Base-by-base conservation (phyloP, 2,113 vertebrate species). In the Puntigrus tetrazona region DNA sequence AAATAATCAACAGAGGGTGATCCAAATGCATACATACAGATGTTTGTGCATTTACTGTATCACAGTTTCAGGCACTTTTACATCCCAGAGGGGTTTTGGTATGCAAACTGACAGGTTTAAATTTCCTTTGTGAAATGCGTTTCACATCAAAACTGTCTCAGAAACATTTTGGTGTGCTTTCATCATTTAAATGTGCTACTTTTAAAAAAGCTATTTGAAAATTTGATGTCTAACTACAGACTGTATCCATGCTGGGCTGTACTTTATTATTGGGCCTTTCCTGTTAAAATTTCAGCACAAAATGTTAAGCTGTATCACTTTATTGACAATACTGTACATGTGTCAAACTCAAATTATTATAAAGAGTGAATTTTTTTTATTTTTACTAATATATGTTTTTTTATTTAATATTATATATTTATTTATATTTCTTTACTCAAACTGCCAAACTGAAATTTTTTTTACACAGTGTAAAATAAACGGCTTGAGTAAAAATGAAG, bases 1-100 rank as follows among this genome's bases (percentile, higher is more conserved):
- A 75, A 81, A 76, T 63, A n/a, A 80, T n/a, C 22, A 78, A 25
- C 78, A 52, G 63, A 63, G 16, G 5, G 22, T 59, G n/a, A 80
- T 65, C 38, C n/a, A 50, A 75, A 70, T 10, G 7, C 16, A 50
- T 50, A 75, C 4, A 7, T 75, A 50, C 8, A 29, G 25, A 75
- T 31, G 7, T 29, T 29, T 75, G 27, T 6, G 1, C 25, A 50
- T 63, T 16, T 34, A n/a, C 45, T 27, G 31, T 57, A n/a, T 57
- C 52, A 55, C 5, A n/a, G 31, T 57, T 63, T 61, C 25, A 63
- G 57, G 3, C n/a, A 61, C 34, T 78, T 43, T 79, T 63, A 27
- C 8, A 61, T 43, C 57, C 38, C 14, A 63, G 38, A 14, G n/a
- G 57, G 18, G 73, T 9, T 29, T 75, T 50, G 3, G 25, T 75